phyloP scores from a whole-genome alignment of 2,113 vertebrate genomes.

The Ascaphus truei region DNA sequence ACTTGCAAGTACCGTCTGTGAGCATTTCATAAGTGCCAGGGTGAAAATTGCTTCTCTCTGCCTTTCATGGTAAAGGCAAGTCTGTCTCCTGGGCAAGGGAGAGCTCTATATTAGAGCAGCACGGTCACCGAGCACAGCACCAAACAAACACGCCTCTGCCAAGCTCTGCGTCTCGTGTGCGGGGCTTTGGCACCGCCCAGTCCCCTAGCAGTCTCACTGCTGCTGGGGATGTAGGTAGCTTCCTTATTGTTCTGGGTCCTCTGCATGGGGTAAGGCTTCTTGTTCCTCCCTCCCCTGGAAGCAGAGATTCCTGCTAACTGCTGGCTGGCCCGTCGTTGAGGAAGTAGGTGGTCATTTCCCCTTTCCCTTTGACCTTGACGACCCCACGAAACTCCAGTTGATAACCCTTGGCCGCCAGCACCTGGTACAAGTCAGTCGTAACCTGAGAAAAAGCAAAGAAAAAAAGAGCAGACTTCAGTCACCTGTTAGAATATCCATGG shows the following conservation, averaged over 20 bases:
- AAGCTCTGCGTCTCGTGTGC: conserved; percentile 41
- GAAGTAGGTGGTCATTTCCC: conserved; percentile 97
- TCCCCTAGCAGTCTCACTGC: conserved; percentile 2
- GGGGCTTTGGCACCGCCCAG: conserved; percentile 20
- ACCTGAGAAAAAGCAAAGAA: conserved; percentile 58
- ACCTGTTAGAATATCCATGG: not conserved
- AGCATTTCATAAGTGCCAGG: conserved; percentile 26
- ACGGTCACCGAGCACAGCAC: conserved; percentile 23
- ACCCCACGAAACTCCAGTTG: conserved; percentile 86
- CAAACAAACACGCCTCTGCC: conserved; percentile 22
- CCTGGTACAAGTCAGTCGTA: conserved; percentile 89
- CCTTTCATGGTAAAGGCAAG: conserved; percentile 18
- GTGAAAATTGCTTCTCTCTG: conserved; percentile 29
- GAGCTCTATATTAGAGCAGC: conserved; percentile 11
- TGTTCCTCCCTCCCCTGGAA: conserved; percentile 31
- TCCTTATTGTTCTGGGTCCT: conserved; percentile 36
- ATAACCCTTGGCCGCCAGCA: conserved; percentile 85
- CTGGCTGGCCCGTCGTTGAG: conserved; percentile 81
- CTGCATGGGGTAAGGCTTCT: conserved; percentile 32
- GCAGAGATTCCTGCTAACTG: conserved; percentile 73
- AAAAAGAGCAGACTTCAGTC: not conserved
- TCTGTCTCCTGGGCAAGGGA: conserved; percentile 9
- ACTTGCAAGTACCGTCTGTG: conserved; percentile 31
- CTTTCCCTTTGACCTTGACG: conserved; percentile 94
- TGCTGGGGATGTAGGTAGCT: conserved; percentile 19